Percentiles rank a stretch among this genome's conserved stretches.
phyloP scores from a whole-genome alignment of 2,113 vertebrate genomes.

The Hypanus sabinus region DNA sequence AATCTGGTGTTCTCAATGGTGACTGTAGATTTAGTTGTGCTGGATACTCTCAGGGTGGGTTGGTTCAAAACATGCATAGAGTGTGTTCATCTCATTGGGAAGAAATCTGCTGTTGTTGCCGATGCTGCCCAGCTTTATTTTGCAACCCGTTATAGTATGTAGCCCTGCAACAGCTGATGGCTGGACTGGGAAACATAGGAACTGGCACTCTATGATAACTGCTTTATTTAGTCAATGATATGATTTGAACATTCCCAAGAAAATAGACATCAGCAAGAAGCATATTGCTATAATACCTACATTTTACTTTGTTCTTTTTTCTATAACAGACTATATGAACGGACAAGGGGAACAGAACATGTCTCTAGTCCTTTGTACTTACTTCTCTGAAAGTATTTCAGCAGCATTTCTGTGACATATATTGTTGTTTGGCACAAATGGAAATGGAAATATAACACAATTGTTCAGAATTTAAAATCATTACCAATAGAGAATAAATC shows the following conservation, averaged over 20 bases:
- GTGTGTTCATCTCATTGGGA: too few relatives aligned
- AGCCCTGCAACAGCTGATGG: too few relatives aligned
- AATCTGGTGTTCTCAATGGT: too few relatives aligned
- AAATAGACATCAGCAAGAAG: not conserved
- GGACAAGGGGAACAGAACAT: not conserved
- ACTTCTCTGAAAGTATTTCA: not conserved
- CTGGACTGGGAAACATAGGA: too few relatives aligned
- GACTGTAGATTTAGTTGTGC: too few relatives aligned
- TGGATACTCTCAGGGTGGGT: too few relatives aligned
- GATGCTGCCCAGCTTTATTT: too few relatives aligned
- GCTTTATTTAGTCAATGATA: not conserved
- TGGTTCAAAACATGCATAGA: too few relatives aligned
- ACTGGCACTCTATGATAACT: not conserved
- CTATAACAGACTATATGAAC: not conserved
- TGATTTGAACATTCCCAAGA: not conserved
- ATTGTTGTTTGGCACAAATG: not conserved
- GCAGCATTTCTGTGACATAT: not conserved
- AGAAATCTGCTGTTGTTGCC: too few relatives aligned
- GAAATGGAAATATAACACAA: not conserved
- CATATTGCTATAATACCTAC: not conserved
- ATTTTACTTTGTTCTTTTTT: not conserved
- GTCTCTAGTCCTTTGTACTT: not conserved
- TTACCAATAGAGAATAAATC: too few relatives aligned
- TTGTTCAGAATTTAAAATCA: too few relatives aligned
- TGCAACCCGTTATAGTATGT: too few relatives aligned